Percentiles rank a stretch among this genome's conserved stretches.
These are phyloP conservation scores for Crotalus horridus DNA, from an alignment of 2,113 vertebrate genomes.

Conservation along the genomic window DNA sequence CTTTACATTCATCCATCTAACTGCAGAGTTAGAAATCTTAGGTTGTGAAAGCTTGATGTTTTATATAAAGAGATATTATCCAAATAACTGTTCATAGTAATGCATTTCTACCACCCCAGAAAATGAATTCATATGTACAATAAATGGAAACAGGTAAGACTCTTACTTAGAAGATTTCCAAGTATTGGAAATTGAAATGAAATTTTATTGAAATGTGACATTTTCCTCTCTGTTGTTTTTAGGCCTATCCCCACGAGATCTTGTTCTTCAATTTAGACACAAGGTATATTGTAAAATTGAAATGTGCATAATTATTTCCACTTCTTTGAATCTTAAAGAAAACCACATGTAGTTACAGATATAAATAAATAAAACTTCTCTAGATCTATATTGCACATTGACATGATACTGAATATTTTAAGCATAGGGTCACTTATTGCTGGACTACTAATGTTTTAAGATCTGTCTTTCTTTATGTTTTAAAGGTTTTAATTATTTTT, in stretches of 20 bases:
- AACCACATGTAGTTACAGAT: background rate
- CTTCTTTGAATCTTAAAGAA: background rate
- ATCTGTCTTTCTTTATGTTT: conserved; percentile 32
- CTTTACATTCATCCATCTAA: background rate
- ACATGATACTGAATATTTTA: background rate
- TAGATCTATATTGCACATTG: background rate
- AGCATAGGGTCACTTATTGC: background rate
- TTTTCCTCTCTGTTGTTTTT: conserved; percentile 44
- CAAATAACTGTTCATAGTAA: background rate
- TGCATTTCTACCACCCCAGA: background rate
- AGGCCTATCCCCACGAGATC: conserved; percentile 95
- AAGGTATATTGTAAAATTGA: conserved; percentile 75
- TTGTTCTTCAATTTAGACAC: conserved; percentile 94
- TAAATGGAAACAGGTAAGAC: background rate
- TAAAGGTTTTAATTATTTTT: conserved; percentile 91
- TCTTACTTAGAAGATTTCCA: background rate
- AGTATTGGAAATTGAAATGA: background rate
- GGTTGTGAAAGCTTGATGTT: background rate
- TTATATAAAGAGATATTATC: background rate
- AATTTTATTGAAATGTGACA: background rate
- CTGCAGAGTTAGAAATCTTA: background rate
- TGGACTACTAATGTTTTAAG: background rate
- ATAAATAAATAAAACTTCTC: background rate
- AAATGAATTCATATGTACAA: background rate
- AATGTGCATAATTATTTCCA: background rate